Evolutionary conservation across 2,113 vertebrate genomes (phyloP), one percentile per base, ranked within the genome.

Genomic region (Phylloscopus trochilus): DNA sequence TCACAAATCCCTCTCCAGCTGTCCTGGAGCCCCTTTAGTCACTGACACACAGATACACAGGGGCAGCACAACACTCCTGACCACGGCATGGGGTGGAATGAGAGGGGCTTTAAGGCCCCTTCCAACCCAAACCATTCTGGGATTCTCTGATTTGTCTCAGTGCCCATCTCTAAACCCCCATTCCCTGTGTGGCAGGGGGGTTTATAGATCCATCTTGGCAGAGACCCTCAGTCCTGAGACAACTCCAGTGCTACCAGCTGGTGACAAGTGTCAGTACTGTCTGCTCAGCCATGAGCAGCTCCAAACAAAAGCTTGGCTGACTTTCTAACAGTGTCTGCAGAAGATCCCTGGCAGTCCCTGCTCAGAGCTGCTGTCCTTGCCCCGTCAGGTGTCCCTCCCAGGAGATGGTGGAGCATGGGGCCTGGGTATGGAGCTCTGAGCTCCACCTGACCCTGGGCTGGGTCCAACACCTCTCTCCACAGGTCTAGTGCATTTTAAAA

Each of bases 361-460:
- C 39, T 23, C n/a, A 43, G 30, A 85, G 27, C 75, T 88, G 49
- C 46, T 52, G 20, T 21, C 51, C 70, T 59, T 63, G 9, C 7
- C 56, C 44, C 26, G 27, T 6, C 46, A 22, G 30, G 3, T 0
- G 5, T 9, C 4, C 31, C 47, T 89, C 64, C 28, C 85, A 73
- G 41, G 39, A 93, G 35, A 27, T 7, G 30, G 31, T 1, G 22
- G 69, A 73, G 62, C 17, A 51, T 0, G 0, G 63, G 86, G 18
- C 41, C 21, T 75, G 83, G 33, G 53, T 4, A 27, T 52, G 41
- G 44, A 80, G 9, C 26, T 3, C 3, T 23, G 31, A 39, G 44
- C 35, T 33, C 15, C 7, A 6, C 33, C 24, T 11, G n/a, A 23
- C 8, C 28, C 52, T 0, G 1, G 15, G 5, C 6, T 3, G 27